phyloP scores from a whole-genome alignment of 2,888 invertebrate genomes.

The Heliconius hortense region DNA sequence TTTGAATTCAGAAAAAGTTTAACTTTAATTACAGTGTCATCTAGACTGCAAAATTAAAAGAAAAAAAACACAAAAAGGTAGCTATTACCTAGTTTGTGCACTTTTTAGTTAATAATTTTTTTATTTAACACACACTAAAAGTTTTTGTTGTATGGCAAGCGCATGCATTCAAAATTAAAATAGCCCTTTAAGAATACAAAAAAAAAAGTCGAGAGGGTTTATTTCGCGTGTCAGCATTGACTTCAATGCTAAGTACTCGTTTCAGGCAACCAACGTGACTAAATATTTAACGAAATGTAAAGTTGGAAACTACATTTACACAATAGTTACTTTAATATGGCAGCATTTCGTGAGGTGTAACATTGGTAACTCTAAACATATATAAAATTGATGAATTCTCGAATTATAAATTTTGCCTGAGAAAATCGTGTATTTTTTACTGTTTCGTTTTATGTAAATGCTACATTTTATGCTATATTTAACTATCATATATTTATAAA shows the following conservation, averaged over 20 bases:
- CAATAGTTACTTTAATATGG: conserved; percentile 1
- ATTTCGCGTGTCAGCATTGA: conserved; percentile 25
- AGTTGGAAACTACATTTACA: conserved; percentile 11
- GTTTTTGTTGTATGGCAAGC: background rate
- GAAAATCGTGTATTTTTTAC: background rate
- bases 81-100: background rate
- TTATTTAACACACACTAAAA: background rate
- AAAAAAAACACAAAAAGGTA: background rate
- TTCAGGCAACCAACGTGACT: conserved; percentile 17
- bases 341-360: background rate
- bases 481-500: too few species aligned
- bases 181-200: conserved; percentile 1
- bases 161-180: conserved; percentile 3
- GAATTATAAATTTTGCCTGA: background rate
- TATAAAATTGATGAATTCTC: background rate
- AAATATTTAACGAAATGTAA: conserved; percentile 14
- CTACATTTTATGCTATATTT: too few species aligned
- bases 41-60: background rate
- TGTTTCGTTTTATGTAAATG: background rate
- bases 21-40: background rate
- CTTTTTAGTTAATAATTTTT: background rate
- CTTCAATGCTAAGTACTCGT: conserved; percentile 14
- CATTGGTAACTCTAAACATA: background rate
- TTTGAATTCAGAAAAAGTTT: background rate
- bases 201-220: conserved; percentile 20